These are phyloP conservation scores for Pocillopora verrucosa DNA, from an alignment of 64 coral and sea anemone species.

Conservation along the genomic window DNA sequence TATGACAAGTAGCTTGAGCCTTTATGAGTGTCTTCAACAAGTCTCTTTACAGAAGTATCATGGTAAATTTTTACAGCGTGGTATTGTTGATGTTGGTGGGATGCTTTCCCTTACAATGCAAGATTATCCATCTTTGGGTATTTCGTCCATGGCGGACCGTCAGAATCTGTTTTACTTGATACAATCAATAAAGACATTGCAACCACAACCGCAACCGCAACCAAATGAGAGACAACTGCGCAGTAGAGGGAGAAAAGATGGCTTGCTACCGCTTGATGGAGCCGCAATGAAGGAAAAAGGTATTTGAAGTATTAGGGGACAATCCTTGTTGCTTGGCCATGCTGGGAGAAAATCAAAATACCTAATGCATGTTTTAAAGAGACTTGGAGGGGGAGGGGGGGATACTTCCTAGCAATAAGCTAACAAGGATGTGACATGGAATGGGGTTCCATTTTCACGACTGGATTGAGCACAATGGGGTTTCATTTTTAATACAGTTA, in stretches of 20 bases:
- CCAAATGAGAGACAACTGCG: neutral
- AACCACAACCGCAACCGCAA: neutral
- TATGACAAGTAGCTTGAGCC: slow-evolving; percentile 25
- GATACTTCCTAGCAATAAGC: no score
- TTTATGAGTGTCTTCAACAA: slow-evolving; percentile 58
- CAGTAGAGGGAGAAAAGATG: neutral
- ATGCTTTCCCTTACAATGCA: slow-evolving; percentile 81
- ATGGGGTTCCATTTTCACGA: no score
- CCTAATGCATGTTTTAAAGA: no score
- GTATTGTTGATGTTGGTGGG: slow-evolving; percentile 35
- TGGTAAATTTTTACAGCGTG: slow-evolving; percentile 50
- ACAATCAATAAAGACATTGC: slow-evolving; percentile 67
- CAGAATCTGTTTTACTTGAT: slow-evolving; percentile 81
- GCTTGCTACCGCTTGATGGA: neutral
- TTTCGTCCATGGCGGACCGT: slow-evolving; percentile 77
- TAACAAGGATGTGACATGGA: no score
- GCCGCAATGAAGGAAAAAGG: neutral
- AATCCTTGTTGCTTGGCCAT: neutral
- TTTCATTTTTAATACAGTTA: no score
- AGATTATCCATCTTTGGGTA: slow-evolving; percentile 77
- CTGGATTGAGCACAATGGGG: no score
- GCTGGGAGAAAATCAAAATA: neutral
- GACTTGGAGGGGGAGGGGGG: no score
- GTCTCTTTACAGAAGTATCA: slow-evolving; percentile 70
- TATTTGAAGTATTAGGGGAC: neutral